Evolutionary conservation across 2,888 invertebrate genomes (phyloP).

Genomic region (Drosophila siamana): DNA sequence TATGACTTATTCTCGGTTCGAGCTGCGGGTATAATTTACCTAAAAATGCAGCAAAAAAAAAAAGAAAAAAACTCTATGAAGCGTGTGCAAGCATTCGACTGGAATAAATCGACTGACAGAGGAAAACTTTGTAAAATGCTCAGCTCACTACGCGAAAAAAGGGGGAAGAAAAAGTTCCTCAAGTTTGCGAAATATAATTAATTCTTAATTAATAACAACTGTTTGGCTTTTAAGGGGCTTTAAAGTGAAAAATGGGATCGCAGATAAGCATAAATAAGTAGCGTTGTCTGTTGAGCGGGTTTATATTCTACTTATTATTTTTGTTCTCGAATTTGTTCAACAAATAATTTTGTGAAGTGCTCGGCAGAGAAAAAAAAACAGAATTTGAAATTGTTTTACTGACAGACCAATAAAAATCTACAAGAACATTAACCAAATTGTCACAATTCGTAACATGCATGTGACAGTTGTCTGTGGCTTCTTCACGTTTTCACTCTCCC

Average conservation of each 20-base stretch:
- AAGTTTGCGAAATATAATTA: slow-evolving; percentile 44
- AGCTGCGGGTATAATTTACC: slow-evolving; percentile 41
- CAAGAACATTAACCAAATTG: slow-evolving; percentile 68
- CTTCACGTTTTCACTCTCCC: neutral
- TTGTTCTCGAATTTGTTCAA: neutral
- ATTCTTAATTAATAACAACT: slow-evolving; percentile 35
- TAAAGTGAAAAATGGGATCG: neutral
- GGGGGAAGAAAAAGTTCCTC: slow-evolving; percentile 1
- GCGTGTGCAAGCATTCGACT: slow-evolving; percentile 28
- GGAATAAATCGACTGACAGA: slow-evolving; percentile 26
- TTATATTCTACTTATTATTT: neutral
- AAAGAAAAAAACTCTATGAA: slow-evolving; percentile 25
- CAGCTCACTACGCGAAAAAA: neutral
- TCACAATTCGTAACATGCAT: slow-evolving; percentile 70
- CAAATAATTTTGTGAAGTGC: too few relatives aligned
- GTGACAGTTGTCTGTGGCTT: slow-evolving; percentile 66
- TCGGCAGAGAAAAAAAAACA: neutral
- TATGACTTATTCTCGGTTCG: slow-evolving; percentile 33
- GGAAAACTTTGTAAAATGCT: slow-evolving; percentile 29
- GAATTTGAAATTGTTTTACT: slow-evolving; percentile 15
- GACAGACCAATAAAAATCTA: slow-evolving; percentile 69
- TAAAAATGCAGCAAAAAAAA: slow-evolving; percentile 13
- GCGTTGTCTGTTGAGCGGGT: neutral
- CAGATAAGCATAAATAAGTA: neutral
- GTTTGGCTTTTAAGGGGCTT: slow-evolving; percentile 25